phyloP scores from a whole-genome alignment of 2,888 invertebrate species.

The Lochmaea crataegi region DNA sequence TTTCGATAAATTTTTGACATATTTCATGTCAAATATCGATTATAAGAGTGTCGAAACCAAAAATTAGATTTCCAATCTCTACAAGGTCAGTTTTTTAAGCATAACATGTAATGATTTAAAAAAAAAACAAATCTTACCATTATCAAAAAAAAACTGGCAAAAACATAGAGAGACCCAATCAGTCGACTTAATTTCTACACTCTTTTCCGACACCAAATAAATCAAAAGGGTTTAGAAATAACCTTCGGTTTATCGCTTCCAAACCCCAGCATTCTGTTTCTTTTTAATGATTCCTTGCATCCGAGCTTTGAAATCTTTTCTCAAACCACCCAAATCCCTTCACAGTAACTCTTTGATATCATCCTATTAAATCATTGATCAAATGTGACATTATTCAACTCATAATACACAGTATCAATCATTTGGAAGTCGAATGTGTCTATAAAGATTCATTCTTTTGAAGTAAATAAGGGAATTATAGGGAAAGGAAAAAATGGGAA shows the following conservation, averaged over 20 bases:
- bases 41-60: too few species aligned
- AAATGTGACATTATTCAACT: background rate
- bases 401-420: background rate
- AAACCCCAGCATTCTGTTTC: slow-evolving; percentile 8
- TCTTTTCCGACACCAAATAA: background rate
- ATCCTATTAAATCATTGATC: background rate
- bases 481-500: too few species aligned
- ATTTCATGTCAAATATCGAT: too few species aligned
- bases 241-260: background rate
- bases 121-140: too few species aligned
- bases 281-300: slow-evolving; percentile 17
- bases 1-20: too few species aligned
- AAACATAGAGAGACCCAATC: background rate
- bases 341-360: background rate
- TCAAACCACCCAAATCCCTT: background rate
- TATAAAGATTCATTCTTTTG: too few species aligned
- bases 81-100: too few species aligned
- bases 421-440: background rate
- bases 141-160: too few species aligned
- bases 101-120: too few species aligned
- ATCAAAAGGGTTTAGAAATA: slow-evolving; percentile 7
- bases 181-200: background rate
- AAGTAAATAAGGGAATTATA: too few species aligned
- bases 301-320: background rate
- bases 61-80: too few species aligned